Evolutionary conservation across 2,113 vertebrate genomes (phyloP).

Genomic region (Aix galericulata): DNA sequence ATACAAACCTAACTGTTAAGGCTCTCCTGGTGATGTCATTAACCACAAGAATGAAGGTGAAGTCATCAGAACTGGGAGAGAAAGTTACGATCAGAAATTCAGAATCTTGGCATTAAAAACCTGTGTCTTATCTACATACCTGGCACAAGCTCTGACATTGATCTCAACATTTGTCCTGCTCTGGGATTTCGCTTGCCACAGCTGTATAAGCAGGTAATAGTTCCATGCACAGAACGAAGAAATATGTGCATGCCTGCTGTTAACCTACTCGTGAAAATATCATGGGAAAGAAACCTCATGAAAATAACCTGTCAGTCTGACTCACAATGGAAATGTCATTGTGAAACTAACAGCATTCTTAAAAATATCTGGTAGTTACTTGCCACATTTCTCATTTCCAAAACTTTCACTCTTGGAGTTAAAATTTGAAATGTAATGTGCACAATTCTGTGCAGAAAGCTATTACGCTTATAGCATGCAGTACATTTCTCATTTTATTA

Average conservation of each 20-base stretch:
- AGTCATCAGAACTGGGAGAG: slow-evolving; percentile 27
- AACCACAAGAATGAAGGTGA: neutral
- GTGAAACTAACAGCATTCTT: slow-evolving; percentile 9
- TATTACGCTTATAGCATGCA: neutral
- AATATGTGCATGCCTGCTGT: neutral
- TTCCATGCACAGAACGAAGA: neutral
- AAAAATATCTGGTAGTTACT: slow-evolving; percentile 15
- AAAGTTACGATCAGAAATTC: slow-evolving; percentile 30
- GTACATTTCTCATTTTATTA: neutral
- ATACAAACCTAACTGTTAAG: neutral
- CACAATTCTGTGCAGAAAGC: neutral
- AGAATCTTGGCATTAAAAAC: neutral
- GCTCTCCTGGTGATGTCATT: neutral
- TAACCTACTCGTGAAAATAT: neutral
- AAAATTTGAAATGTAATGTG: neutral
- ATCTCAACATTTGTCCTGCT: slow-evolving; percentile 12
- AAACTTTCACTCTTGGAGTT: neutral
- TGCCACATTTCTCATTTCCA: neutral
- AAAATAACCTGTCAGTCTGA: slow-evolving; percentile 28
- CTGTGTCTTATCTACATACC: neutral
- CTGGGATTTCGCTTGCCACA: slow-evolving; percentile 20
- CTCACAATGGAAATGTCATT: neutral
- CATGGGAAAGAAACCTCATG: slow-evolving; percentile 6
- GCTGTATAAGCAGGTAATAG: neutral
- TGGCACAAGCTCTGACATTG: neutral